phyloP scores from a whole-genome alignment of 2,113 vertebrate genomes.

The Melierax canorus region DNA sequence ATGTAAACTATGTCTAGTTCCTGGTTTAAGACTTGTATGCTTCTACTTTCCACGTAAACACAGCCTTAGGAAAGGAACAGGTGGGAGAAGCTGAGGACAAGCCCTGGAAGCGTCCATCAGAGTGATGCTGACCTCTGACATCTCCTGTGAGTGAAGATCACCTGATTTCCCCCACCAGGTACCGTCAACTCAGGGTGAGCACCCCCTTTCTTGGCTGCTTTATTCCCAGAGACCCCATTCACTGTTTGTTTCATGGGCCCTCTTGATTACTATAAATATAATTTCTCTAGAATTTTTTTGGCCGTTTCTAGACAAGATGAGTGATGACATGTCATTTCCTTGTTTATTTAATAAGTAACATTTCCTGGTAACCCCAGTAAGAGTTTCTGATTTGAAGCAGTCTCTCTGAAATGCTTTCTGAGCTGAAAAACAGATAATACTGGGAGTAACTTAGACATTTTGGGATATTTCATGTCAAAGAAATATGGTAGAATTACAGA shows the following conservation, averaged over 20 bases:
- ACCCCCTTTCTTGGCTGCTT: neutral
- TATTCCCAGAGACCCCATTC: no score
- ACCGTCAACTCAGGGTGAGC: fast-evolving
- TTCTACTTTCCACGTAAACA: fast-evolving
- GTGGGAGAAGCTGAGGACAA: neutral
- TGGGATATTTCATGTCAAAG: constrained; percentile 3
- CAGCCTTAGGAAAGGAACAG: neutral
- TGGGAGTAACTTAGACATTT: neutral
- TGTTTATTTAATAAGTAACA: neutral
- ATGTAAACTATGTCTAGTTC: fast-evolving
- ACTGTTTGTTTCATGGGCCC: neutral
- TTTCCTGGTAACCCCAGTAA: neutral
- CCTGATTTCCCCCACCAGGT: neutral
- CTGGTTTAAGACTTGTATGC: neutral
- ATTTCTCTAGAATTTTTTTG: neutral
- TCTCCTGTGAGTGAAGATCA: fast-evolving
- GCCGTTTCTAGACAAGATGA: neutral
- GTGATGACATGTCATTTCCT: neutral
- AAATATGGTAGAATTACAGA: neutral
- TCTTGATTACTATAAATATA: fast-evolving
- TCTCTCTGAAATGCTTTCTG: neutral
- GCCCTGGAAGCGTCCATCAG: fast-evolving
- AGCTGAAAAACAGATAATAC: neutral
- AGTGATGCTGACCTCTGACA: fast-evolving
- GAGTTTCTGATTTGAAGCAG: neutral